Base-by-base conservation (phyloP, 2,888 invertebrate species). In the Phaonia tiefii region DNA sequence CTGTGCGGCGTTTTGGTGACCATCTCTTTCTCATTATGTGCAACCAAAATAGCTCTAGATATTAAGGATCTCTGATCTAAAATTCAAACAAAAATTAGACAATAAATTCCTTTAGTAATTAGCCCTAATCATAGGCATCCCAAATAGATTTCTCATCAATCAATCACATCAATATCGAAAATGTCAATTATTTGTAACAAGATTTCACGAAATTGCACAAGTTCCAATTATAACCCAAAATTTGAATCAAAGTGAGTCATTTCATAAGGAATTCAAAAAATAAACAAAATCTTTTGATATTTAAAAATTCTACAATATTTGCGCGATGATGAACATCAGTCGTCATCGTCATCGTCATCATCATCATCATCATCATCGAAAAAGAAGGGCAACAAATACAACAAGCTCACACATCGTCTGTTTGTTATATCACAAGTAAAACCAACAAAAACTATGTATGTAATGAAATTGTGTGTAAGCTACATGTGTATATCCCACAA, bases 391-490 rank as follows among this genome's bases (percentile, higher is more conserved):
- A 10, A 7, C 5, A 7, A 51, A 20, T 22, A 20, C 4, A 22
- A 51, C 2, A 51, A 51, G 11, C 51, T 22, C 20, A 22, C 20
- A 3, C 51, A 22, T 20, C 10, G 37, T 7, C 5, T 37, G 44
- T 11, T 2, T 44, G 44, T 44, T 20, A 60, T 60, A n/a, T n/a
- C n/a, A n/a, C n/a, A n/a, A n/a, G n/a, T n/a, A n/a, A n/a, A n/a
- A n/a, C n/a, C n/a, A n/a, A n/a, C n/a, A 11, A 22, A 22, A 51
- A 7, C 17, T 20, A 20, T 51, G 31, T n/a, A n/a, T 54, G 42
- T 37, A 71, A 73, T 67, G 44, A 69, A 51, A 67, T 67, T 76
- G 20, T 66, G 44, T 58, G 31, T 42, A 42, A 26, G 11, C 63
- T 37, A 17, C 37, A 37, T 39, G 22, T 51, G 51, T 51, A 26